phyloP scores from a whole-genome alignment of 2,888 invertebrate genomes.

The Entomobrya proxima region DNA sequence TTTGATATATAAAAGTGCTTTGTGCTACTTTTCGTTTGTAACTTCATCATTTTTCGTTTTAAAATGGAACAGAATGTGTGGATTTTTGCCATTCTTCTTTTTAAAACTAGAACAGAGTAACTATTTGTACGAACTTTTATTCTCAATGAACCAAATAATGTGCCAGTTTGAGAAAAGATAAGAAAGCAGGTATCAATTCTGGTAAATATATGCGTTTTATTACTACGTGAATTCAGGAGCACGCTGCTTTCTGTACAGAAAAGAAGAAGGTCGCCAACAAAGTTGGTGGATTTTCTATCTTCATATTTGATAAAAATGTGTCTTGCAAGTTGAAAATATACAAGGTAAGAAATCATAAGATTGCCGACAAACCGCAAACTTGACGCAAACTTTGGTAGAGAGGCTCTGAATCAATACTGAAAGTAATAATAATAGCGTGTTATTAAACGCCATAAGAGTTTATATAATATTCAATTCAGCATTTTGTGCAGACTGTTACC shows the following conservation, averaged over 20 bases:
- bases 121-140: background rate
- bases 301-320: too few species aligned
- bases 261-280: background rate
- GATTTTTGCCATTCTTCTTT: constrained; percentile 21
- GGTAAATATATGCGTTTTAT: background rate
- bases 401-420: too few species aligned
- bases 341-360: background rate
- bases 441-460: too few species aligned
- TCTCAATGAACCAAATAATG: background rate
- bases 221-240: background rate
- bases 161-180: background rate
- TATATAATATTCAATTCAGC: too few species aligned
- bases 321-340: background rate
- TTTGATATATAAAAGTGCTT: background rate
- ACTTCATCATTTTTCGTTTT: constrained; percentile 39
- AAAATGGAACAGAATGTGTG: constrained; percentile 6
- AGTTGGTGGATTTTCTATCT: too few species aligned
- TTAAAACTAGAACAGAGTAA: background rate
- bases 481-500: too few species aligned
- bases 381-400: background rate
- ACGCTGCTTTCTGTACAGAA: background rate
- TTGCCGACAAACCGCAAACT: background rate
- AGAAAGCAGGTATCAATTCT: background rate
- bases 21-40: constrained; percentile 48
- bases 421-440: too few species aligned